These are phyloP conservation scores for Eristalis tenax DNA, from an alignment of 2,888 invertebrate genomes.

Conservation along the genomic window DNA sequence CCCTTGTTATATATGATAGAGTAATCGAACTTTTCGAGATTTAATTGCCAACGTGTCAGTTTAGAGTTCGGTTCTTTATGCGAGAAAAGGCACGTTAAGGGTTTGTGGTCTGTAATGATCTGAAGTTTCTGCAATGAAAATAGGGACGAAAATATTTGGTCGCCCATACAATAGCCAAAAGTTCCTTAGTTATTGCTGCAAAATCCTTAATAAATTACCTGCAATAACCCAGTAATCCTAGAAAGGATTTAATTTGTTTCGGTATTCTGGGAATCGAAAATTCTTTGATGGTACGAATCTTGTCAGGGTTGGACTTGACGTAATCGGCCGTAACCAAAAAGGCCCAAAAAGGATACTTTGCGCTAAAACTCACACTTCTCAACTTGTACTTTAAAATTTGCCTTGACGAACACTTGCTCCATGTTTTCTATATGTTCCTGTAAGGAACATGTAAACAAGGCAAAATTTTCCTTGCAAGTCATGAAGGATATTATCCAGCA, in stretches of 20 bases:
- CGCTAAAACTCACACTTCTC: background rate
- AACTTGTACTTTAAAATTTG: constrained; percentile 20
- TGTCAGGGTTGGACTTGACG: background rate
- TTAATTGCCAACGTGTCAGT: background rate
- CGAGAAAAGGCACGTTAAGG: constrained; percentile 10
- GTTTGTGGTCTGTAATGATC: constrained; percentile 6
- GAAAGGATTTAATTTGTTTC: background rate
- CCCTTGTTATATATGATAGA: constrained; percentile 7
- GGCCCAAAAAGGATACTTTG: background rate
- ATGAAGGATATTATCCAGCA: constrained; percentile 72
- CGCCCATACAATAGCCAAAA: background rate
- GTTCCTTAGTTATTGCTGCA: background rate
- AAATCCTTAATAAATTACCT: constrained; percentile 1
- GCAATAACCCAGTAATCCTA: background rate
- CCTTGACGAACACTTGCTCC: background rate
- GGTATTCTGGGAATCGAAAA: background rate
- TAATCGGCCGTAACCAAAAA: background rate
- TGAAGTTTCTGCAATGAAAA: constrained; percentile 5
- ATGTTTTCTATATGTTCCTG: constrained; percentile 35
- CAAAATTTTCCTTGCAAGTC: constrained; percentile 69
- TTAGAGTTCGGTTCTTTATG: background rate
- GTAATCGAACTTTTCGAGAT: background rate
- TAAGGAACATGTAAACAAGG: constrained; percentile 65
- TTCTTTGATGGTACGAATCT: background rate
- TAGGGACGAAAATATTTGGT: constrained; percentile 13